Evolutionary conservation across 2,797 vertebrate genomes (phyloP).

Genomic region (Cebuella pygmaea): DNA sequence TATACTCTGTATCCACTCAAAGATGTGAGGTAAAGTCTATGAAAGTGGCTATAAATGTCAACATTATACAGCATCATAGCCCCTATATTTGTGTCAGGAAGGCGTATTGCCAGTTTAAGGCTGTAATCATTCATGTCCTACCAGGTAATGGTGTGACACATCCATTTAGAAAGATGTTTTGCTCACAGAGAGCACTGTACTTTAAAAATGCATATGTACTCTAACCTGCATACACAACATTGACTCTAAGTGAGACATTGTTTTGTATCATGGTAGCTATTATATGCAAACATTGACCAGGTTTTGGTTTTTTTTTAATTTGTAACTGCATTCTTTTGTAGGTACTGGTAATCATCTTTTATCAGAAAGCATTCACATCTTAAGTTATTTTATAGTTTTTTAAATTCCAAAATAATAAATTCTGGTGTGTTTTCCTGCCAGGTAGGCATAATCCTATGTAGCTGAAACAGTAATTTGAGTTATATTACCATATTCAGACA

Average conservation of each 20-base stretch:
- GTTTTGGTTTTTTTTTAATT: not conserved
- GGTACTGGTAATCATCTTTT: not conserved
- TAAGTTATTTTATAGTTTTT: not conserved
- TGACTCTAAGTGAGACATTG: not conserved
- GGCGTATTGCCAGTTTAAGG: slow-evolving; percentile 57
- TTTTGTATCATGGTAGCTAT: not conserved
- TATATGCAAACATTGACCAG: not conserved
- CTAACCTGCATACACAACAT: not conserved
- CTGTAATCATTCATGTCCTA: slow-evolving; percentile 65
- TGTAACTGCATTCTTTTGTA: not conserved
- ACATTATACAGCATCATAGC: slow-evolving; percentile 12
- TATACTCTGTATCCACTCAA: slow-evolving; percentile 25
- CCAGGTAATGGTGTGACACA: slow-evolving; percentile 43
- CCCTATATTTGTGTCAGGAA: slow-evolving; percentile 66
- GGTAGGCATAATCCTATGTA: not conserved
- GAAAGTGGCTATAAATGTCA: slow-evolving; percentile 74
- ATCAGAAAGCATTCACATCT: not conserved
- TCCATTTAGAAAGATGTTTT: slow-evolving; percentile 65
- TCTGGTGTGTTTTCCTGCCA: not conserved
- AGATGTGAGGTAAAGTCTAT: slow-evolving; percentile 56
- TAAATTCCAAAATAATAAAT: not conserved
- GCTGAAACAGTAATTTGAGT: not conserved
- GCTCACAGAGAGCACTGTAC: slow-evolving; percentile 8
- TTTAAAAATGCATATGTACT: not conserved
- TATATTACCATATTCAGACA: slow-evolving; percentile 10